These are phyloP conservation scores for Prunella himalayana DNA, from an alignment of 2,113 vertebrate species.

Conservation along the genomic window DNA sequence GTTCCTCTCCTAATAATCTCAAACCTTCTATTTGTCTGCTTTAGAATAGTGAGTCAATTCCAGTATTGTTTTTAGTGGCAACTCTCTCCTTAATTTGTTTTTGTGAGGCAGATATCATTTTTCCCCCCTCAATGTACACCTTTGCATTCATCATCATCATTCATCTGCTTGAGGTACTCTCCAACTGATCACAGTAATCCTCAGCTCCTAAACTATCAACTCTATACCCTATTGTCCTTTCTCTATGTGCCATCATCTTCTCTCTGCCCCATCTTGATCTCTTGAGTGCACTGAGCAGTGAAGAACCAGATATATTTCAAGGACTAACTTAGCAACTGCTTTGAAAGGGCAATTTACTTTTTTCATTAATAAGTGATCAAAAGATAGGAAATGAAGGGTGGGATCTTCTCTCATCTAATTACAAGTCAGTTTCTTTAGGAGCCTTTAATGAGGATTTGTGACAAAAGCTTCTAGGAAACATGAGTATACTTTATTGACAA, in stretches of 20 bases:
- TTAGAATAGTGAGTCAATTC: background rate
- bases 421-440: background rate
- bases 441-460: constrained; percentile 33
- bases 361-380: background rate
- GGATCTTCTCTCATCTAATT: background rate
- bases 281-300: background rate
- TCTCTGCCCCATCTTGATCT: background rate
- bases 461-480: background rate
- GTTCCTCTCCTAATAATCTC: background rate
- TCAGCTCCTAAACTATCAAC: background rate
- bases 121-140: background rate
- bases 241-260: background rate
- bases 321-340: background rate
- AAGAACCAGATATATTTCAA: background rate
- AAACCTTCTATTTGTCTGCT: background rate
- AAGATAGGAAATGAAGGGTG: background rate
- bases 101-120: background rate
- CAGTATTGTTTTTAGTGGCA: background rate
- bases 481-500: background rate
- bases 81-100: background rate
- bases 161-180: background rate
- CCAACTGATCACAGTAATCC: background rate
- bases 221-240: background rate
- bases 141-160: background rate
- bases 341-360: background rate